phyloP scores from a whole-genome alignment of 2,888 invertebrate species.

The Sussaba pulchella region DNA sequence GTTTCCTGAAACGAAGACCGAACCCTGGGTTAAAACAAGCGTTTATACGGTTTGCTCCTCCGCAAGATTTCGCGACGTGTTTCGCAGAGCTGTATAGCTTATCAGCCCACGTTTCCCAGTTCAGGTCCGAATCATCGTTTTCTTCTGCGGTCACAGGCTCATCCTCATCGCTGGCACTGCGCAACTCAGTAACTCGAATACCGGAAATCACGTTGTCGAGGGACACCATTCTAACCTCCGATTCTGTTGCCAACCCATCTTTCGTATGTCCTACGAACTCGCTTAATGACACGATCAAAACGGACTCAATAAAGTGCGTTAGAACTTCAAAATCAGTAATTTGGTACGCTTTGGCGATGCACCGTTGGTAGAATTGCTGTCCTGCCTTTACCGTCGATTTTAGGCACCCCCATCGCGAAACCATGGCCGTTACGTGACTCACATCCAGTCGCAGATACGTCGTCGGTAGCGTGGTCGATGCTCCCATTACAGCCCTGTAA shows the following conservation, averaged over 20 bases:
- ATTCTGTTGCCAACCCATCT: slow-evolving; percentile 49
- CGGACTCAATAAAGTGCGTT: slow-evolving; percentile 59
- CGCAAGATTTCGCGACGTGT: slow-evolving; percentile 33
- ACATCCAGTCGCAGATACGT: slow-evolving; percentile 64
- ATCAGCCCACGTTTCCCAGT: slow-evolving; percentile 62
- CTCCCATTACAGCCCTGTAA: slow-evolving; percentile 27
- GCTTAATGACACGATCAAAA: slow-evolving; percentile 61
- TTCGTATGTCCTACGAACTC: slow-evolving; percentile 53
- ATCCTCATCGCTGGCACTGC: background rate
- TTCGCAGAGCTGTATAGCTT: slow-evolving; percentile 44
- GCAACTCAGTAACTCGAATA: background rate
- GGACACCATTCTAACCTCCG: slow-evolving; percentile 54
- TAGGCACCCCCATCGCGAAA: slow-evolving; percentile 59
- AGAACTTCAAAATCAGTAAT: slow-evolving; percentile 54
- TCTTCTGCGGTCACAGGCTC: background rate
- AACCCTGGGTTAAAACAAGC: slow-evolving; percentile 61
- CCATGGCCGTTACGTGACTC: slow-evolving; percentile 64
- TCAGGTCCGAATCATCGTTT: too few relatives aligned
- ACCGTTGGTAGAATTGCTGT: slow-evolving; percentile 56
- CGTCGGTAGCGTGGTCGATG: slow-evolving; percentile 12
- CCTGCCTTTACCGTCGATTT: slow-evolving; percentile 39
- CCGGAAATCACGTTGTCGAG: slow-evolving; percentile 53
- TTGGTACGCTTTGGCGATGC: slow-evolving; percentile 63
- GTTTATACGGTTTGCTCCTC: slow-evolving; percentile 61
- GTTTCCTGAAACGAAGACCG: slow-evolving; percentile 46